Base-by-base conservation (phyloP, 64 coral and sea anemone species). In the Stichodactyla mertensii region DNA sequence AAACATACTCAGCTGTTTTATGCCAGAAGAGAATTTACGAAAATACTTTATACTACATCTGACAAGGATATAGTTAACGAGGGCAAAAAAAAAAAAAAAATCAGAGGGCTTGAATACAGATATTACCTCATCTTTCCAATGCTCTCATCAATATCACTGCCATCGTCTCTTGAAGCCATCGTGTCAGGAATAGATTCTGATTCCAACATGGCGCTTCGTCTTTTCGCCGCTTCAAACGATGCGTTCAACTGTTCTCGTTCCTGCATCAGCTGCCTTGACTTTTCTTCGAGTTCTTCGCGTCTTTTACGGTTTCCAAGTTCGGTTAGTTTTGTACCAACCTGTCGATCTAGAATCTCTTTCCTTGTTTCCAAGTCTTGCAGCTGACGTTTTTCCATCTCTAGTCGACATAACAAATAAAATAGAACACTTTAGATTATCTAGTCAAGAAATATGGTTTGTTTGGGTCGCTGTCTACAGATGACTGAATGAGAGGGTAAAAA, bases 181-280 rank as follows among this genome's bases (percentile, higher is more conserved):
- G 81, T 16, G 16, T 84, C 83, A 51, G 84, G 82, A 83, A 55
- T 60, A 56, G 93, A 86, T 51, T 91, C 27, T 9, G 87, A 89
- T 2, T 92, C 88, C 88, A 96, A 82, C 57, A 92, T 87, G 6
- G 94, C 83, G 15, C 90, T 96, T 19, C 94, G 84, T 67, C 86
- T 69, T 64, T 89, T 87, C 10, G 91, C 91, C 45, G 94, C 94
- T 57, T 96, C 88, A 80, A 90, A 96, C 12, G 91, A 77, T 13
- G 94, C 91, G 53, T 78, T 96, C 54, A 96, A 84, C 66, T 89
- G 85, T 51, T 96, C 91, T n/a, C 94, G 84, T 80, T 96, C 94
- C 31, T 96, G 85, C 23, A 96, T 77, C 20, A 96, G 79, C 67
- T 92, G 94, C 8, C 91, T 88, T 16, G 94, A 96, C 86, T 90